These are phyloP conservation scores for Charina bottae DNA, from an alignment of 2,113 vertebrate species.

Conservation along the genomic window DNA sequence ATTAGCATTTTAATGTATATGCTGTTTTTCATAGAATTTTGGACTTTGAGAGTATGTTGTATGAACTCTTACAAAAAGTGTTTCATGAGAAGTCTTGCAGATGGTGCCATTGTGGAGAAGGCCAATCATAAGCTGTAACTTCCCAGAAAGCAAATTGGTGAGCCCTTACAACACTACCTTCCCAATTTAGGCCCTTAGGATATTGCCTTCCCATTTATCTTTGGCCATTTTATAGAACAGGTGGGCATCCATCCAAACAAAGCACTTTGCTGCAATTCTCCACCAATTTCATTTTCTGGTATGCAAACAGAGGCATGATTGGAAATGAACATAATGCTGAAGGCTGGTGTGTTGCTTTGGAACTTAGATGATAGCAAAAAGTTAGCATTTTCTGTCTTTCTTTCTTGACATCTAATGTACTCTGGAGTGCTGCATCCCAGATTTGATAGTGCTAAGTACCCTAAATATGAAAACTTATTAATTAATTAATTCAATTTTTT, in stretches of 20 bases:
- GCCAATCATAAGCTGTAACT: too few relatives aligned
- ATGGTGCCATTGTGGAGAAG: too few relatives aligned
- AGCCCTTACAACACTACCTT: too few relatives aligned
- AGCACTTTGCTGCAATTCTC: background rate
- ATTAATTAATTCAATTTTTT: background rate
- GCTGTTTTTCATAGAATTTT: too few relatives aligned
- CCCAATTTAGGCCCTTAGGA: background rate
- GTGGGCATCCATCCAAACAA: background rate
- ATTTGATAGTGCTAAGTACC: background rate
- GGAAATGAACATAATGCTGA: background rate
- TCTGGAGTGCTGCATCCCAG: background rate
- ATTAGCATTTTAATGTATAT: background rate
- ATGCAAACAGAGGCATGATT: background rate
- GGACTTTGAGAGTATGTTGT: too few relatives aligned
- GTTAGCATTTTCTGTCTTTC: background rate
- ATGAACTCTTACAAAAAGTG: too few relatives aligned
- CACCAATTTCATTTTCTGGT: background rate
- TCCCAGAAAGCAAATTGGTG: too few relatives aligned
- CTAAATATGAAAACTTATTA: background rate
- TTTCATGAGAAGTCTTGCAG: too few relatives aligned
- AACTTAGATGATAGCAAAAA: background rate
- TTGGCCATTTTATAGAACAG: background rate
- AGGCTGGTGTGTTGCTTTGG: background rate
- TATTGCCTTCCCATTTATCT: background rate
- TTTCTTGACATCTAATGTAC: background rate